Conservation (phyloP, 2,797 vertebrate genomes). For the Adrianichthys oophorus region DNA sequence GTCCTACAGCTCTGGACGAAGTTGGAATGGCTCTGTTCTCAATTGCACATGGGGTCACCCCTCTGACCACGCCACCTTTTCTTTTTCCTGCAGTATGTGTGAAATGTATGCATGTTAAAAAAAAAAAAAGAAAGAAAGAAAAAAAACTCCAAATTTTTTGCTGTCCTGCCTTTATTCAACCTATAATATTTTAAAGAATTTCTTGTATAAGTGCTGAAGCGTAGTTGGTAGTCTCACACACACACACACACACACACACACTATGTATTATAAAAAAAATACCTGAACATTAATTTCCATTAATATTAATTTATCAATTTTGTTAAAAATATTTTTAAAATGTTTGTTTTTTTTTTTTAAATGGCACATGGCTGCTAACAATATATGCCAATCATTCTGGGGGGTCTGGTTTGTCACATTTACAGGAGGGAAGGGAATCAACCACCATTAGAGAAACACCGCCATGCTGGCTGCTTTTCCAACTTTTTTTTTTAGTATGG, state of each 20-base stretch:
- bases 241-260: too few species aligned
- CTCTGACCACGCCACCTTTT: conserved; percentile 22
- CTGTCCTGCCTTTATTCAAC: neutral
- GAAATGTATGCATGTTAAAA: conserved; percentile 10
- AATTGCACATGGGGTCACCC: conserved; percentile 10
- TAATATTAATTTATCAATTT: too few species aligned
- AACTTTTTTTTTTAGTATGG: conserved; percentile 3
- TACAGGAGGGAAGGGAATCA: too few species aligned
- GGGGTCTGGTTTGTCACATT: too few species aligned
- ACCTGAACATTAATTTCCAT: too few species aligned
- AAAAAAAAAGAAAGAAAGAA: too few species aligned
- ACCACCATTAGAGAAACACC: neutral
- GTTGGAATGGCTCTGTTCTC: conserved; percentile 2
- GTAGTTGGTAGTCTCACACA: neutral
- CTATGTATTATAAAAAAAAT: too few species aligned
- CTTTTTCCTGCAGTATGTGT: conserved; percentile 22
- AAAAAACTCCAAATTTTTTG: conserved; percentile 5
- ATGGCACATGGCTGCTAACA: too few species aligned
- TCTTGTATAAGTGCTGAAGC: neutral
- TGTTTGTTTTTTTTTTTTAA: too few species aligned
- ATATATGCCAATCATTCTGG: too few species aligned
- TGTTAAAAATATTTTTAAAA: too few species aligned
- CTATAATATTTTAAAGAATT: conserved; percentile 8
- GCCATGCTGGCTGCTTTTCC: neutral
- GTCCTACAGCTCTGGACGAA: neutral